Conservation (phyloP, 2,113 vertebrate species). For the Aphyosemion australe region DNA sequence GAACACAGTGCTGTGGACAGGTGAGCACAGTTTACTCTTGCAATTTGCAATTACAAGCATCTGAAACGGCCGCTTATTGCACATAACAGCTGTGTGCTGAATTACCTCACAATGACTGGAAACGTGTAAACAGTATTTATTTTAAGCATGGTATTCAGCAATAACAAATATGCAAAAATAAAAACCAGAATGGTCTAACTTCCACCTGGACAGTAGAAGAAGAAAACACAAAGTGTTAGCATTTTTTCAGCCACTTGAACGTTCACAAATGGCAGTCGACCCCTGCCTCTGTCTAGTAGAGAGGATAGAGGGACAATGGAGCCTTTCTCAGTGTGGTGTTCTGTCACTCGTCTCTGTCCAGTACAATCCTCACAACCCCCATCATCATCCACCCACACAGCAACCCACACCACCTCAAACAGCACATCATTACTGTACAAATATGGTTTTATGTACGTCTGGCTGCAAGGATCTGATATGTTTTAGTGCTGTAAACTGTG, state of each 20-base stretch:
- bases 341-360: constrained; percentile 60
- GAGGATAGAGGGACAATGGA: constrained; percentile 59
- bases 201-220: neutral
- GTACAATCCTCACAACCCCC: constrained; percentile 41
- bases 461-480: neutral
- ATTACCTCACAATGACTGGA: neutral
- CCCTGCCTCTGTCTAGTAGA: constrained; percentile 23
- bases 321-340: constrained; percentile 59
- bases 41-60: neutral
- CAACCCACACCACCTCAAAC: constrained; percentile 21
- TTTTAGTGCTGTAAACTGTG: neutral
- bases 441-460: constrained; percentile 10
- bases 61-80: neutral
- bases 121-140: neutral
- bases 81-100: neutral
- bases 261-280: constrained; percentile 26
- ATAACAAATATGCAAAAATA: too few species aligned
- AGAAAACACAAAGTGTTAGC: neutral
- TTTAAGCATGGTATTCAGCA: neutral
- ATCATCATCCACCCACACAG: constrained; percentile 5
- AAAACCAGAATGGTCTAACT: neutral
- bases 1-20: neutral
- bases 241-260: constrained; percentile 11
- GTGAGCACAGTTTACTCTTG: neutral
- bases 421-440: constrained; percentile 23